Base-by-base conservation (phyloP, 2,797 vertebrate genomes). In the Argentina silus region DNA sequence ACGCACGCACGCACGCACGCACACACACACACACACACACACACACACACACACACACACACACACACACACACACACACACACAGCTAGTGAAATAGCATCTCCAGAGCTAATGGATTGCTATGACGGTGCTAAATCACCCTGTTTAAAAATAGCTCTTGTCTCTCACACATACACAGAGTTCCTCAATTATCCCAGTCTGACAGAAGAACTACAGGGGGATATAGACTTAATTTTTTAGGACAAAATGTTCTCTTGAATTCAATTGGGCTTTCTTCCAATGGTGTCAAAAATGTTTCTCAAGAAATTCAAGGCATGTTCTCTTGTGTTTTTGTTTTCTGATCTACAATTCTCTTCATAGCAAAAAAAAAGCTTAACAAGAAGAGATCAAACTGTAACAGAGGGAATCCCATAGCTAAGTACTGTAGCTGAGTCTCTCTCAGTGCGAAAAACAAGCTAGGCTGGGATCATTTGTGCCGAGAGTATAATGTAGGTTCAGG, bases 61-160 rank as follows among this genome's bases (percentile, higher is more conserved):
- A 48, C 55, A 14, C 43, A 59, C n/a, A 57, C 15, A 50, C 15
- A 50, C 51, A 55, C 17, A 45, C 44, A 7, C 64, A 23, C 7
- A 62, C 7, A 47, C 47, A 72, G 27, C 14, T 19, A 64, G 27
- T 86, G 75, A 69, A 79, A 72, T 23, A 55, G 1, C 43, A 61
- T 76, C 51, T 36, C 47, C 27, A 3, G 45, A 75, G 63, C 61
- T 70, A 69, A 76, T 73, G 57, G 67, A 78, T 79, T 73, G 8
- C 69, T 67, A 70, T 66, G 19, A 82, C 51, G 7, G 55, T 55
- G 50, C 67, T 74, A 56, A 77, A 69, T 72, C 59, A 66, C 8
- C 51, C 9, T 74, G 61, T 76, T 69, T 74, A 74, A 79, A 83
- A 77, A 82, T 73, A 72, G n/a, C 56, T 73, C 36, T 12, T 57